Conservation (phyloP, 2,113 vertebrate species). For the Mustela lutreola region DNA sequence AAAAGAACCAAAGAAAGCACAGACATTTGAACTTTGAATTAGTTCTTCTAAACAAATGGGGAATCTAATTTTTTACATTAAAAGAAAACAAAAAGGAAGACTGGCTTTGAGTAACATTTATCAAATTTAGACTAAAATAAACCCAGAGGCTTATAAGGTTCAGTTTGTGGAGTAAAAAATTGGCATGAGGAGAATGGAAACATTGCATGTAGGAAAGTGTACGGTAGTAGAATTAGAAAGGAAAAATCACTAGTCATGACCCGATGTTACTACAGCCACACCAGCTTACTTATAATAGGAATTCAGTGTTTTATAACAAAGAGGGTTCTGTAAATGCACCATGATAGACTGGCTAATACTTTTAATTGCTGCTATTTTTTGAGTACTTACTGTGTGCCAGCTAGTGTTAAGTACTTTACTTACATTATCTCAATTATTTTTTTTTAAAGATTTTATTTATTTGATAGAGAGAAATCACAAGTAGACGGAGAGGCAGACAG, state of each 20-base stretch:
- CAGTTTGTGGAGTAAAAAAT: constrained; percentile 67
- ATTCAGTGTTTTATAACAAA: constrained; percentile 70
- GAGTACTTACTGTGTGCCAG: constrained; percentile 50
- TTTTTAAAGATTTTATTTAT: too few relatives aligned
- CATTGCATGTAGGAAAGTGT: constrained; percentile 79
- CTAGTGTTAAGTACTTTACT: neutral
- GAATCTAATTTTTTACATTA: constrained; percentile 53
- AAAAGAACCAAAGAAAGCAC: neutral
- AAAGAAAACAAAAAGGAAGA: constrained; percentile 66
- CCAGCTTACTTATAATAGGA: constrained; percentile 58
- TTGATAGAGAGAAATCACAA: too few relatives aligned
- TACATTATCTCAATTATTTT: constrained; percentile 59
- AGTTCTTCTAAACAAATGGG: constrained; percentile 60
- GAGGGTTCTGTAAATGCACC: constrained; percentile 66
- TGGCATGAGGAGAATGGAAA: constrained; percentile 76
- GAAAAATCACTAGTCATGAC: constrained; percentile 76
- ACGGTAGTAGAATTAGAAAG: constrained; percentile 65
- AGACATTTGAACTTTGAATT: constrained; percentile 16
- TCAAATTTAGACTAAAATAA: constrained; percentile 78
- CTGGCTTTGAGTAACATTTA: constrained; percentile 72
- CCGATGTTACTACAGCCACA: constrained; percentile 61
- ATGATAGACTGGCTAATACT: neutral
- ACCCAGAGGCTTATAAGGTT: constrained; percentile 62
- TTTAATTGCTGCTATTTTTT: constrained; percentile 41
- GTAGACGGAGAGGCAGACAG: too few relatives aligned